Percentiles rank a stretch among this genome's conserved stretches.
Evolutionary conservation across 2,888 invertebrate genomes (phyloP).

Genomic region (Phyllotreta cruciferae): DNA sequence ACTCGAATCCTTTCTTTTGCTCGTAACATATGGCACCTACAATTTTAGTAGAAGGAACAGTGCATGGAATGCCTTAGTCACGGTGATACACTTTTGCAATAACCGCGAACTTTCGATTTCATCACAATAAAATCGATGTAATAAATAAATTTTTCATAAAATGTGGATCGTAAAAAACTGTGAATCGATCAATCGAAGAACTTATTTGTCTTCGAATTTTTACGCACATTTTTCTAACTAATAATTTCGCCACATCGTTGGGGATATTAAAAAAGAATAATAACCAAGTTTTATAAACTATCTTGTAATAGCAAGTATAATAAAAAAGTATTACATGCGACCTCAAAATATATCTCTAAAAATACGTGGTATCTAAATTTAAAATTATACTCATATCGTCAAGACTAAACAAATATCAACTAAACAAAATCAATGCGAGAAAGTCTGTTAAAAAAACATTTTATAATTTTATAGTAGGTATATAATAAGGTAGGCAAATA

Average conservation of each 20-base stretch:
- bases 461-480: slow-evolving; percentile 19
- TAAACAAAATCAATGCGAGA: neutral
- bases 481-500: slow-evolving; percentile 13
- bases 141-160: neutral
- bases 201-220: too few species aligned
- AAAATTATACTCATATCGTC: neutral
- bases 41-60: neutral
- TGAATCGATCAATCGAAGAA: too few species aligned
- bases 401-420: neutral
- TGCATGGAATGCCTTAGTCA: slow-evolving; percentile 32
- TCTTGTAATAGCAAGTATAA: slow-evolving; percentile 1
- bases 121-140: slow-evolving; percentile 9
- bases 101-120: slow-evolving; percentile 39
- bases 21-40: too few species aligned
- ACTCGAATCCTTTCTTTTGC: too few species aligned
- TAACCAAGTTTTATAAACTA: neutral
- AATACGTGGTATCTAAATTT: too few species aligned
- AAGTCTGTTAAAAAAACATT: neutral
- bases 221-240: too few species aligned
- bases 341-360: neutral
- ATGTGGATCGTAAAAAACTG: neutral
- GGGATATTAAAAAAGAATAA: neutral
- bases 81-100: slow-evolving; percentile 33
- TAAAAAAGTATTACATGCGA: slow-evolving; percentile 9
- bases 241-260: too few species aligned